These are phyloP conservation scores for Patiria miniata DNA, from an alignment of 35 echinoderm and acorn worm species.

Conservation along the genomic window DNA sequence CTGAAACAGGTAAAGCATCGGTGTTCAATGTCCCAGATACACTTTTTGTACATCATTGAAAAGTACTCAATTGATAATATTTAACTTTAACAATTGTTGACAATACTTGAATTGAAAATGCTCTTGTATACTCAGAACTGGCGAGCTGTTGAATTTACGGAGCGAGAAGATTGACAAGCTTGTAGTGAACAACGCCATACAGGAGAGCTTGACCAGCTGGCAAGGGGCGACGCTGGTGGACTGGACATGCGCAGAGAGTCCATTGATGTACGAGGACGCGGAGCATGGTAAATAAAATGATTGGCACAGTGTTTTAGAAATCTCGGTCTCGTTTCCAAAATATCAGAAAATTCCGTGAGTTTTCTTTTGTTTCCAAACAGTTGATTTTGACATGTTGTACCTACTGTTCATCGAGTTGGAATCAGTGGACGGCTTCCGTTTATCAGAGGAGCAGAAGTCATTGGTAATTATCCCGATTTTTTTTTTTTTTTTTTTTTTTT, in stretches of 20 bases:
- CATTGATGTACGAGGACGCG: background rate
- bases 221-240: background rate
- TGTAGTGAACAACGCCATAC: background rate
- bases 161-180: conserved; percentile 8
- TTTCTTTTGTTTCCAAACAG: background rate
- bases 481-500: too few relatives aligned
- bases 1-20: too few relatives aligned
- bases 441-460: conserved; percentile 1
- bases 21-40: too few relatives aligned
- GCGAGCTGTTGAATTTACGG: conserved; percentile 22
- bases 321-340: too few relatives aligned
- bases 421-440: background rate
- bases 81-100: too few relatives aligned
- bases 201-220: conserved; percentile 1
- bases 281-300: background rate
- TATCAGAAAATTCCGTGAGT: too few relatives aligned
- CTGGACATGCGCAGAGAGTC: conserved; percentile 29
- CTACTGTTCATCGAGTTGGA: conserved; percentile 8
- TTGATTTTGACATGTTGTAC: background rate
- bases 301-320: too few relatives aligned
- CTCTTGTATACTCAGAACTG: conserved; percentile 33
- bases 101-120: too few relatives aligned
- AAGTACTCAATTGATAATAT: too few relatives aligned
- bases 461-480: background rate
- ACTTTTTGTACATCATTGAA: too few relatives aligned